Base-by-base conservation (phyloP, 2,797 vertebrate genomes). In the Garrulus glandarius region DNA sequence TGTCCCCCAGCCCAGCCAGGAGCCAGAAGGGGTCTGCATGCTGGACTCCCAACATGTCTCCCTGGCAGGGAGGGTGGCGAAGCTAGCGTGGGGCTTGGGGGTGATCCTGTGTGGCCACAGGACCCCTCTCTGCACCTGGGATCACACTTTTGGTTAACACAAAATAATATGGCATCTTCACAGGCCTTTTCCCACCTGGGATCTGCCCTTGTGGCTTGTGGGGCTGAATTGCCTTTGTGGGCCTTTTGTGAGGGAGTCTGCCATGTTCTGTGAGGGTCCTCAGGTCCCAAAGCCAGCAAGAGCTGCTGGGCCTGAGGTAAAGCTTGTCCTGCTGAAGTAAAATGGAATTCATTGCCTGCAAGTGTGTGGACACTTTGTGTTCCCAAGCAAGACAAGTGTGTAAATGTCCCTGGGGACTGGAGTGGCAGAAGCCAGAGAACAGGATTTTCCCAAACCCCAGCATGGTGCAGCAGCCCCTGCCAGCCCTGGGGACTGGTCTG, bases 41-140 rank as follows among this genome's bases (percentile, higher is more conserved):
- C 23, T 30, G 64, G 13, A 5, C 8, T 13, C 5, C 5, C 20
- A 22, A 0, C 0, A 0, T 1, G 0, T 8, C 1, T 36, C 10
- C 24, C 3, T 37, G n/a, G 22, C 43, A 43, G 57, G n/a, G 43
- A 60, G 21, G 13, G 30, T 5, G 6, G 19, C 39, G 37, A 26
- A 23, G 15, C 36, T 69, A 46, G 39, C n/a, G 11, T 1, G 8
- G 44, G 59, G 4, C 7, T 21, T 30, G 13, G 9, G 12, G 7
- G 3, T 36, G 49, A 27, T 16, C 18, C 10, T 41, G 1, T 6
- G 27, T n/a, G 30, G 30, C 10, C 2, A 5, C 5, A 56, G 32
- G 23, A 53, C 11, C 30, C 4, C 3, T 23, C 11, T 61, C 26
- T 83, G 52, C 41, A 30, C 6, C 10, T 15, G 24, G 34, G 26